These are phyloP conservation scores for Vulpes lagopus DNA, from an alignment of 2,113 vertebrate species.

Conservation along the genomic window DNA sequence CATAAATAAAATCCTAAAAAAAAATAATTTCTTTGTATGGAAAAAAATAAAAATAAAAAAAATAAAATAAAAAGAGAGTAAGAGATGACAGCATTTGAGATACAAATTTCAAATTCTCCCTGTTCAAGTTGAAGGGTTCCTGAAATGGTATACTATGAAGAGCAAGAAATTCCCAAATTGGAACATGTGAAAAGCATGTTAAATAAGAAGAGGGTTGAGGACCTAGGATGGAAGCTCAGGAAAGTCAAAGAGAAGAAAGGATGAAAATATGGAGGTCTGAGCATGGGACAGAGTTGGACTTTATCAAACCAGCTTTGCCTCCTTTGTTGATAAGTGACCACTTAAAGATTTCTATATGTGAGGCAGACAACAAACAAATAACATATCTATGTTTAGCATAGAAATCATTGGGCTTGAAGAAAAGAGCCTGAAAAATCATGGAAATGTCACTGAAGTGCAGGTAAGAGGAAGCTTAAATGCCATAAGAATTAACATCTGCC, in stretches of 20 bases:
- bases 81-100: not conserved
- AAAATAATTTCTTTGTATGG: no score
- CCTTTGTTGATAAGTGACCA: not conserved
- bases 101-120: not conserved
- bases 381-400: not conserved
- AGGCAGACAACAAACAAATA: not conserved
- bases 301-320: not conserved
- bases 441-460: not conserved
- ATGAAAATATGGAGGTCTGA: not conserved
- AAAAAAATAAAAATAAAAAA: no score
- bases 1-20: no score
- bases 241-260: not conserved
- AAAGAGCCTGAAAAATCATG: not conserved
- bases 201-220: not conserved
- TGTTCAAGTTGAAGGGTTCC: not conserved
- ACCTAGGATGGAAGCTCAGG: not conserved
- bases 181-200: not conserved
- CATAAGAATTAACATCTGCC: not conserved
- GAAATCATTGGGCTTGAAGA: not conserved
- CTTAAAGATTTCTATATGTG: not conserved
- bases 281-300: not conserved
- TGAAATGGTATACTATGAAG: not conserved
- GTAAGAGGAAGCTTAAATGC: not conserved
- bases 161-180: not conserved
- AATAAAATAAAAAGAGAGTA: not conserved